phyloP scores from a whole-genome alignment of 1,140 invertebrate genomes.

The Cydia pomonella region DNA sequence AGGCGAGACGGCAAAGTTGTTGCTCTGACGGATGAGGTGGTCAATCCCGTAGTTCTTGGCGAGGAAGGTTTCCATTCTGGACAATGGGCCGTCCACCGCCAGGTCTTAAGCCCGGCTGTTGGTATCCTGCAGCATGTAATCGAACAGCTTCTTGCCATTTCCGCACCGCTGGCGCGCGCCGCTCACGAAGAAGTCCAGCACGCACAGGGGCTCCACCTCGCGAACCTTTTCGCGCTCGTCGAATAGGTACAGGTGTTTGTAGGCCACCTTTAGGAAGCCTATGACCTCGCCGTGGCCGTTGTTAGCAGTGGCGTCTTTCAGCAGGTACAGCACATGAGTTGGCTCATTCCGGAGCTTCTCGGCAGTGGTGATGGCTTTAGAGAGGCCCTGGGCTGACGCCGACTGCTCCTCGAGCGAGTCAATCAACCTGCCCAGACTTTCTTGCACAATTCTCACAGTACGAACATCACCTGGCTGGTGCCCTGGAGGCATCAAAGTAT shows the following conservation, averaged over 20 bases:
- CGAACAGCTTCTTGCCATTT: conserved; percentile 88
- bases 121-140: conserved; percentile 89
- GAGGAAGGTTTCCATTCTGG: conserved; percentile 92
- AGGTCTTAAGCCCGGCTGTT: conserved; percentile 86
- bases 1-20: conserved; percentile 62
- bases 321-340: conserved; percentile 84
- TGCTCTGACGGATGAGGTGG: conserved; percentile 53
- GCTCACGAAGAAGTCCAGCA: conserved; percentile 94
- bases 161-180: conserved; percentile 89
- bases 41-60: conserved; percentile 88
- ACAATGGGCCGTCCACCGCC: conserved; percentile 94
- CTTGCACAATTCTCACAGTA: conserved; percentile 85
- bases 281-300: conserved; percentile 84
- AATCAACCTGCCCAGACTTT: conserved; percentile 84
- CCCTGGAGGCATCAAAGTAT: too few species aligned
- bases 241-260: conserved; percentile 92
- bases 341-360: conserved; percentile 85
- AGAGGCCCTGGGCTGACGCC: conserved; percentile 86
- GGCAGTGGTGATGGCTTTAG: conserved; percentile 86
- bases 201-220: conserved; percentile 88
- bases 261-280: conserved; percentile 91
- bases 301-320: conserved; percentile 83
- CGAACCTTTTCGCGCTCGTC: conserved; percentile 85
- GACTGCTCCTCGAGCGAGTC: conserved; percentile 87
- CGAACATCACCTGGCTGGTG: too few species aligned